Conservation (phyloP, 2,797 vertebrate species). For the Myiotriccus ornatus region DNA sequence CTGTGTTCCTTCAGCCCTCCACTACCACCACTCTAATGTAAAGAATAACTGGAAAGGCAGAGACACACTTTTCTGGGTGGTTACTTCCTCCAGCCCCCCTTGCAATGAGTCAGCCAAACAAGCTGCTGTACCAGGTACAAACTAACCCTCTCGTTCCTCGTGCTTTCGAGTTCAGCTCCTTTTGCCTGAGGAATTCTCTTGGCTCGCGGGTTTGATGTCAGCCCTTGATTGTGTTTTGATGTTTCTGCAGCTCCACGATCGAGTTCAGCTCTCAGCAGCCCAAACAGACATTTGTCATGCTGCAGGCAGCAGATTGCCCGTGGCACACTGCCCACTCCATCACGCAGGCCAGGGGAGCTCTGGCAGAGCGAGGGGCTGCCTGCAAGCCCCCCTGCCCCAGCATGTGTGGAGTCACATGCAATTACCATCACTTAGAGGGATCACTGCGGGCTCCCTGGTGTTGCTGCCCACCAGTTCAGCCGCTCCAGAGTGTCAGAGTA, state of each 20-base stretch:
- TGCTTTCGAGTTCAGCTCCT: slow-evolving; percentile 45
- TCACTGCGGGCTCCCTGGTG: slow-evolving; percentile 81
- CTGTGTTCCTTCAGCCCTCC: background rate
- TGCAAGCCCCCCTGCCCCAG: slow-evolving; percentile 74
- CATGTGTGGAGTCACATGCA: slow-evolving; percentile 83
- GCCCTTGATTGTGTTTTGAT: slow-evolving; percentile 93
- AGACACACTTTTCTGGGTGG: background rate
- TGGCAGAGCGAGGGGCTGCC: slow-evolving; percentile 68
- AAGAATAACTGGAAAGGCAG: background rate
- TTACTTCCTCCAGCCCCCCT: background rate
- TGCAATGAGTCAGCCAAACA: slow-evolving; percentile 18
- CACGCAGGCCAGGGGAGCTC: slow-evolving; percentile 69
- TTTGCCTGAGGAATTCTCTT: slow-evolving; percentile 74
- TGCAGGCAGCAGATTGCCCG: slow-evolving; percentile 74
- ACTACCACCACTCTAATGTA: background rate
- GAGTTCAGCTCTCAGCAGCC: slow-evolving; percentile 90
- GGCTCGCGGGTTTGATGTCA: slow-evolving; percentile 82
- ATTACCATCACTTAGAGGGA: slow-evolving; percentile 90
- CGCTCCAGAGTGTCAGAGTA: slow-evolving; percentile 81
- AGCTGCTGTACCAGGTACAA: background rate
- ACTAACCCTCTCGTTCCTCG: background rate
- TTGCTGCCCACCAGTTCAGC: slow-evolving; percentile 72
- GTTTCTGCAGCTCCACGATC: slow-evolving; percentile 87
- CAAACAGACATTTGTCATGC: slow-evolving; percentile 90
- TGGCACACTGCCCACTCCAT: slow-evolving; percentile 77